phyloP scores from a whole-genome alignment of 2,888 invertebrate species.

The Tipula unca region DNA sequence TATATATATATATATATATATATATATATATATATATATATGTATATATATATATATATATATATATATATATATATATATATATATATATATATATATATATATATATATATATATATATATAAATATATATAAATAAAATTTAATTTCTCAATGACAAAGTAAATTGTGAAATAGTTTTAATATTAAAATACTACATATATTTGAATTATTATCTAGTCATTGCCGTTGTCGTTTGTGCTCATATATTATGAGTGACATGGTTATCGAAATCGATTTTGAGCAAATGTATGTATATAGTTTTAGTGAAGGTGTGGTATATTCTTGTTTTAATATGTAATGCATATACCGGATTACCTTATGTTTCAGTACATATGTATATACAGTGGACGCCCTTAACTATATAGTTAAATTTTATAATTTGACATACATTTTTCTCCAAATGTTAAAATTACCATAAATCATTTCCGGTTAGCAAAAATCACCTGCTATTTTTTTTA shows the following conservation, averaged over 20 bases:
- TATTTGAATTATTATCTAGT: not conserved
- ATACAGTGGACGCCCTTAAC: not conserved
- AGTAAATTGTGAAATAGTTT: not conserved
- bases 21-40: not conserved
- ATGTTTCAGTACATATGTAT: not conserved
- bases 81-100: not conserved
- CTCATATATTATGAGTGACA: not conserved
- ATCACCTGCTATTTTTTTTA: not conserved
- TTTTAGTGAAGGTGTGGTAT: not conserved
- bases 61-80: not conserved
- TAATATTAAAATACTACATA: not conserved
- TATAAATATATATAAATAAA: not conserved
- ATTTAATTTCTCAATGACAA: not conserved
- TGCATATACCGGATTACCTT: not conserved
- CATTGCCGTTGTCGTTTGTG: not conserved
- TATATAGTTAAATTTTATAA: not conserved
- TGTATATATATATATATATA: not conserved
- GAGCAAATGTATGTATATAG: not conserved
- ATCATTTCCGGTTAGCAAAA: not conserved
- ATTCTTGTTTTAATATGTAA: not conserved
- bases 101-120: not conserved
- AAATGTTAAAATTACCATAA: not conserved
- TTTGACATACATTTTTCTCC: not conserved
- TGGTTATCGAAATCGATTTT: not conserved
- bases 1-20: not conserved